Evolutionary conservation across 2,797 vertebrate genomes (phyloP).

Genomic region (Eospalax fontanierii): DNA sequence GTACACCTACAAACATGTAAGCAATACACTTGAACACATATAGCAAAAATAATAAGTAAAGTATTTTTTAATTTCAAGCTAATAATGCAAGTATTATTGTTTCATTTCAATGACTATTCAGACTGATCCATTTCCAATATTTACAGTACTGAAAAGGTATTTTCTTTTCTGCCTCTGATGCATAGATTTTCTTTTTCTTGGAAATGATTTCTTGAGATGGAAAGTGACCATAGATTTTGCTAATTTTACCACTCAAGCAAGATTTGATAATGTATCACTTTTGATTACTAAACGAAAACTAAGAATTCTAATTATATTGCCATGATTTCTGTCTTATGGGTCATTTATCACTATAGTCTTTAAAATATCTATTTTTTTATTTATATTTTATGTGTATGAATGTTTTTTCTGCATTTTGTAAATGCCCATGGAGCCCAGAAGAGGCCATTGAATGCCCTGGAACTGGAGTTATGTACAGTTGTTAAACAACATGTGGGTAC

Average conservation of each 20-base stretch:
- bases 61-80: no score
- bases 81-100: background rate
- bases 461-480: no score
- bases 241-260: background rate
- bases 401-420: no score
- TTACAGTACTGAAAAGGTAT: background rate
- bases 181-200: background rate
- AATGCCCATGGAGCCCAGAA: no score
- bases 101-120: background rate
- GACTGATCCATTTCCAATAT: background rate
- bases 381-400: no score
- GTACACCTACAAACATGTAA: no score
- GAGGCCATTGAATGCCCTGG: no score
- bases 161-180: background rate
- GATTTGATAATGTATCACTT: constrained; percentile 37
- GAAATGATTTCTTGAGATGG: background rate
- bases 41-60: no score
- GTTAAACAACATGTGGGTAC: no score
- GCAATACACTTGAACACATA: no score
- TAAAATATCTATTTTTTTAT: no score
- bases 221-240: constrained; percentile 7
- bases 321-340: background rate
- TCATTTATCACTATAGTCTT: background rate
- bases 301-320: constrained; percentile 32
- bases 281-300: background rate